A percentile compares a stretch with the other conserved stretches of the same genome.
Evolutionary conservation across 2,888 invertebrate genomes (phyloP).

Genomic region (Drosophila setosimentum): DNA sequence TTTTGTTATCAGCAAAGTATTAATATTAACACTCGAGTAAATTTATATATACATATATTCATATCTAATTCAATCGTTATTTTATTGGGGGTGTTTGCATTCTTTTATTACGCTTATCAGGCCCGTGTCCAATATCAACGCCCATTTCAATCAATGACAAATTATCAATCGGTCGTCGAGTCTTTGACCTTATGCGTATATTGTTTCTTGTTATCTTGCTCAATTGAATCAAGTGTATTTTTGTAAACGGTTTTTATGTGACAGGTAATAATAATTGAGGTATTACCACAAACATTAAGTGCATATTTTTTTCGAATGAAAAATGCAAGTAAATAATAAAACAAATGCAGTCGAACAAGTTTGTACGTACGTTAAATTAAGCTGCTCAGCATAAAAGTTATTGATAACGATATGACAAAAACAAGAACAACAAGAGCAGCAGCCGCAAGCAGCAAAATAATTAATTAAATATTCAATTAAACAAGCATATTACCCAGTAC

Average conservation of each 20-base stretch:
- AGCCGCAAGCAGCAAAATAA: constrained; percentile 6
- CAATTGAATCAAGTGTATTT: not conserved
- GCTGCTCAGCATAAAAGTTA: constrained; percentile 11
- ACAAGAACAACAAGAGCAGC: constrained; percentile 3
- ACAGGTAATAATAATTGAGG: constrained; percentile 38
- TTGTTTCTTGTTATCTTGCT: constrained; percentile 9
- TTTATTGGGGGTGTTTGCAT: constrained; percentile 45
- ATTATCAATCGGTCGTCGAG: constrained; percentile 14
- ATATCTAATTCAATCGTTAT: constrained; percentile 11
- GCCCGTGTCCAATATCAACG: constrained; percentile 12
- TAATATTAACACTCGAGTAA: not conserved
- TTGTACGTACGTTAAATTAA: not conserved
- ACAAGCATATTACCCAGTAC: constrained; percentile 22
- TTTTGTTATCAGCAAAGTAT: constrained; percentile 3
- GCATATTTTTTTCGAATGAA: constrained; percentile 6
- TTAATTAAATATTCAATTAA: constrained; percentile 6
- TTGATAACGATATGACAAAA: constrained; percentile 1
- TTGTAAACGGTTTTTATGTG: constrained; percentile 26
- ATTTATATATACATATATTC: not conserved
- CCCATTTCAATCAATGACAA: constrained; percentile 20
- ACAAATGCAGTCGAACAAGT: not conserved
- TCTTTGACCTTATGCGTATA: constrained; percentile 13
- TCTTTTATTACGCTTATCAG: constrained; percentile 39
- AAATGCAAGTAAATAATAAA: constrained; percentile 18
- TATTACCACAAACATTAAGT: constrained; percentile 7